A percentile compares a stretch with the other conserved stretches of the same genome.
Evolutionary conservation across 1,140 invertebrate species (phyloP).

Genomic region (Hestina assimilis): DNA sequence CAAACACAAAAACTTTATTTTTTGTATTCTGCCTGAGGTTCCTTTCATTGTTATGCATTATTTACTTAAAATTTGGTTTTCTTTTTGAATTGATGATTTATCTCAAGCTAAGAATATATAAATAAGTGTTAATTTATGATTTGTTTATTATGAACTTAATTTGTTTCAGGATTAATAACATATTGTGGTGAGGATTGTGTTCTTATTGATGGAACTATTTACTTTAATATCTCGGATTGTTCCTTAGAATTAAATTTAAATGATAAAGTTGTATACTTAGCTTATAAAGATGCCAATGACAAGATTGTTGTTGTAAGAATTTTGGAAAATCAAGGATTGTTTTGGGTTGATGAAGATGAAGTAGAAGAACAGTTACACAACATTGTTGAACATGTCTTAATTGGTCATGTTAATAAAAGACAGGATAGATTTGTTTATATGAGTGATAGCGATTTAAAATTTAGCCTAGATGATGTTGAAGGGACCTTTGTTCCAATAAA

Average conservation of each 20-base stretch:
- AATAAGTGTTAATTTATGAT: slow-evolving; percentile 2
- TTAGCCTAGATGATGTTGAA: slow-evolving; percentile 79
- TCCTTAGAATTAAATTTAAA: slow-evolving; percentile 45
- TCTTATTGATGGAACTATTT: slow-evolving; percentile 62
- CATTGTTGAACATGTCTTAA: slow-evolving; percentile 68
- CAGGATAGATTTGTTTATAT: slow-evolving; percentile 75
- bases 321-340: slow-evolving; percentile 52
- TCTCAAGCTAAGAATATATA: too few relatives aligned
- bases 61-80: too few relatives aligned
- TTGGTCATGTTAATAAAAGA: slow-evolving; percentile 77
- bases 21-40: too few relatives aligned
- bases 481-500: slow-evolving; percentile 74
- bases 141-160: not conserved
- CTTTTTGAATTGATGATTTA: too few relatives aligned
- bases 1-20: too few relatives aligned
- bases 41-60: too few relatives aligned
- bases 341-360: slow-evolving; percentile 56
- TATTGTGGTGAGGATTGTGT: slow-evolving; percentile 47
- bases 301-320: slow-evolving; percentile 53
- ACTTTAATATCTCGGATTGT: slow-evolving; percentile 49
- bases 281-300: slow-evolving; percentile 54
- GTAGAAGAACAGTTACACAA: slow-evolving; percentile 59
- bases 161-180: slow-evolving; percentile 60
- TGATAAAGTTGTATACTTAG: slow-evolving; percentile 63
- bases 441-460: slow-evolving; percentile 71